phyloP scores from a whole-genome alignment of 2,797 vertebrate genomes.

The Pseudochirops cupreus region DNA sequence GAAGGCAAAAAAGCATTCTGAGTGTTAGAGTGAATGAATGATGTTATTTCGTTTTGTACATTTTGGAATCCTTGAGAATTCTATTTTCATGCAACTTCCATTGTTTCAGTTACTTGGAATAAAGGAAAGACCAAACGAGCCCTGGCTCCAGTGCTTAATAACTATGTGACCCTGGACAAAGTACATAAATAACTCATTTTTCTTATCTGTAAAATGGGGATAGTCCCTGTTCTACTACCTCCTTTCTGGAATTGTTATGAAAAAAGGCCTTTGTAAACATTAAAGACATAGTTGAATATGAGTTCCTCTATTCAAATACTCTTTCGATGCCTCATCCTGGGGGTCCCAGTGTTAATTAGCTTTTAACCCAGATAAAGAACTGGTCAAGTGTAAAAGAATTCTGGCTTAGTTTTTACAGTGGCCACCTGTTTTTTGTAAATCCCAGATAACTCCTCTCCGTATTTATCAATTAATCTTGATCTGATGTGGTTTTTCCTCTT shows the following conservation, averaged over 20 bases:
- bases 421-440: background rate
- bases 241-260: background rate
- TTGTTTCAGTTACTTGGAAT: background rate
- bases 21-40: background rate
- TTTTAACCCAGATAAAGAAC: background rate
- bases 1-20: conserved; percentile 21
- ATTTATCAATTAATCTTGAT: background rate
- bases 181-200: background rate
- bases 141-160: background rate
- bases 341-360: background rate
- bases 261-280: background rate
- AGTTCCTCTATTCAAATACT: background rate
- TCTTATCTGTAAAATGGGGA: background rate
- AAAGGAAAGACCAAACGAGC: background rate
- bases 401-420: background rate
- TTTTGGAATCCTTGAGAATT: conserved; percentile 16
- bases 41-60: background rate
- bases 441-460: background rate
- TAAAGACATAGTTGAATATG: background rate
- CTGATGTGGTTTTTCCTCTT: background rate
- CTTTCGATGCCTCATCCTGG: background rate
- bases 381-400: background rate
- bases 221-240: background rate
- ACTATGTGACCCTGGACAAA: background rate
- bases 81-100: conserved; percentile 3